Base-by-base conservation (phyloP, 2,888 invertebrate species). In the Chymomyza caudatula region DNA sequence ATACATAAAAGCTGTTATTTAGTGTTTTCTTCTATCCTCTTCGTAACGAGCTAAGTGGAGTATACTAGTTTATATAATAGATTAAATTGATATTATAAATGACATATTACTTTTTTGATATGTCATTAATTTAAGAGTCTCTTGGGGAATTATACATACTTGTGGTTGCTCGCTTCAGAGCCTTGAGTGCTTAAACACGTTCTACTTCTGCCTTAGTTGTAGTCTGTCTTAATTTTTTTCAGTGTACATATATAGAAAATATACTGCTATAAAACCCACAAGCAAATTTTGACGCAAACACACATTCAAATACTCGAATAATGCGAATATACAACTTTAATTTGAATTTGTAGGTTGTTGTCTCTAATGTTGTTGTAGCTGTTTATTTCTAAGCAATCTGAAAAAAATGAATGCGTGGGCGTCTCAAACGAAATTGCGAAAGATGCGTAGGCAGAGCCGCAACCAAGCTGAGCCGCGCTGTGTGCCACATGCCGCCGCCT, bases 341-440 rank as follows among this genome's bases (percentile, higher is more conserved):
- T 78, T 58, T 78, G 69, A 77, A 69, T 69, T 85, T 85, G 83
- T 82, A 65, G 77, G 68, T 67, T 77, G 77, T 55, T 68, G 60
- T 20, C 6, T 47, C 65, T 15, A 23, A 15, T 51, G 63, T 19
- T 55, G 54, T 43, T 60, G 43, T 15, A n/a, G 63, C 59, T 66
- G 76, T 60, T 71, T 78, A 70, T 85, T 85, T 85, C 84, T 86
- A 86, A 80, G 80, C 85, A 85, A 85, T 71, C 76, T 69, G 67
- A 64, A 69, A 37, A 37, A 29, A 29, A 6, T 29, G 29, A 37
- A 85, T 71, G 81, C 84, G 81, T 86, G 85, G 81, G 81, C 77
- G 87, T 74, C 67, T 70, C 78, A 81, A 87, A 82, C 87, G 87
- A 82, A 86, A 87, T 86, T 86, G 87, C 82, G 71, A 83, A 87